Evolutionary conservation across 2,113 vertebrate genomes (phyloP).

Genomic region (Trichomycterus rosablanca): DNA sequence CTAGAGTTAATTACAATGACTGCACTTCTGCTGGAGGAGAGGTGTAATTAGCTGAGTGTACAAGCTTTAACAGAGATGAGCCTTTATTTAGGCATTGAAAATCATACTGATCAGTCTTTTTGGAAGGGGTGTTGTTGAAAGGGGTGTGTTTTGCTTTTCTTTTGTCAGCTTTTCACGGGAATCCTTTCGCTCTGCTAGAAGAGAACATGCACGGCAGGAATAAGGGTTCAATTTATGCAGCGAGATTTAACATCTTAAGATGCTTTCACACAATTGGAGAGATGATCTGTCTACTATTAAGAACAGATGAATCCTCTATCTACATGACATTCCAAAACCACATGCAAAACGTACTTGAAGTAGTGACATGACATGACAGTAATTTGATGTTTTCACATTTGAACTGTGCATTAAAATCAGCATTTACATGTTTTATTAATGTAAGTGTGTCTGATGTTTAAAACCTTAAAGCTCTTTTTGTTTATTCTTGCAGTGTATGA

Average conservation of each 20-base stretch:
- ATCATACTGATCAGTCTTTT: slow-evolving; percentile 34
- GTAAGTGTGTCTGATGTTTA: too few species aligned
- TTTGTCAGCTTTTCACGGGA: slow-evolving; percentile 15
- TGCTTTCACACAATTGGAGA: background rate
- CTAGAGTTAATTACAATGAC: slow-evolving; percentile 63
- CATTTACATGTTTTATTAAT: too few species aligned
- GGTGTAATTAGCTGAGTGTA: slow-evolving; percentile 58
- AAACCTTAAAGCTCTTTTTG: too few species aligned
- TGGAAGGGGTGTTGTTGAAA: slow-evolving; percentile 7
- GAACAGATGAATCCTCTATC: too few species aligned
- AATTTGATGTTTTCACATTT: too few species aligned
- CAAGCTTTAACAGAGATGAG: slow-evolving; percentile 21
- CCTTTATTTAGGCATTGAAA: slow-evolving; percentile 39
- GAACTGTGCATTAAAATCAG: too few species aligned
- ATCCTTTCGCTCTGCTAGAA: slow-evolving; percentile 11
- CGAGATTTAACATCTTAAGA: background rate
- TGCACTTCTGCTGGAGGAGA: slow-evolving; percentile 50
- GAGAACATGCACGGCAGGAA: background rate
- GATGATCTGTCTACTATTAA: background rate
- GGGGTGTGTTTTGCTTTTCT: slow-evolving; percentile 8
- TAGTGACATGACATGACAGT: too few species aligned
- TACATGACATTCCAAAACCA: too few species aligned
- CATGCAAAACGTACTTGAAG: too few species aligned
- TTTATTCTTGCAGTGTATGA: too few species aligned
- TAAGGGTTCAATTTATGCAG: slow-evolving; percentile 8